Evolutionary conservation across 2,888 invertebrate species (phyloP).

Genomic region (Spodoptera littoralis): DNA sequence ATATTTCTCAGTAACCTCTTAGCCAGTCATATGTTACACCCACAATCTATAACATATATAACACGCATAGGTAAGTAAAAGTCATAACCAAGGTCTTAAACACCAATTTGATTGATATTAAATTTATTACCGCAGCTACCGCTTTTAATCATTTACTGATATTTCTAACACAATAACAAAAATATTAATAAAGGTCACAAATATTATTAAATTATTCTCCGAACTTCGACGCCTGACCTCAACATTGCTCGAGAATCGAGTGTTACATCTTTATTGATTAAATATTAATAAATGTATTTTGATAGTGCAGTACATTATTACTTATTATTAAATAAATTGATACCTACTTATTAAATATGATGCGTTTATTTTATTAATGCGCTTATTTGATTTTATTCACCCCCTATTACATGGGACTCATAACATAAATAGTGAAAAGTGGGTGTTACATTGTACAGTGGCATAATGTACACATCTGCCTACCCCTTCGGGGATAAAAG

Average conservation of each 20-base stretch:
- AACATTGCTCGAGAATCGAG: constrained; percentile 19
- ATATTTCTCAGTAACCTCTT: too few relatives aligned
- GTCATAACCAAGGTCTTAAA: constrained; percentile 30
- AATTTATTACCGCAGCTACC: constrained; percentile 20
- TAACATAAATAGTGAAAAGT: too few relatives aligned
- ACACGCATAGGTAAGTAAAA: not conserved
- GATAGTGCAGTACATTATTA: not conserved
- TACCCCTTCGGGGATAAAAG: too few relatives aligned
- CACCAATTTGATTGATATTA: constrained; percentile 41
- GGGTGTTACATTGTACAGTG: too few relatives aligned
- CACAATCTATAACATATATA: too few relatives aligned
- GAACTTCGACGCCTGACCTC: constrained; percentile 19
- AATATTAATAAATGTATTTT: constrained; percentile 7
- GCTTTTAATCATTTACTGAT: constrained; percentile 6
- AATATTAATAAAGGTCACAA: constrained; percentile 24
- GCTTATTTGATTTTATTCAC: too few relatives aligned
- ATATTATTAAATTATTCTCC: constrained; percentile 19
- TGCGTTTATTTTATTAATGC: too few relatives aligned
- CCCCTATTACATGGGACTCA: too few relatives aligned
- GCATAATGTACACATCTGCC: too few relatives aligned
- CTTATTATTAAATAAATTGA: not conserved
- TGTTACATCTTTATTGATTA: constrained; percentile 18
- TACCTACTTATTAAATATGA: too few relatives aligned
- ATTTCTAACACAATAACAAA: constrained; percentile 31
- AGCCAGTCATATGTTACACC: too few relatives aligned